A percentile compares a stretch with the other conserved stretches of the same genome.
Evolutionary conservation across 2,797 vertebrate genomes (phyloP).

Genomic region (Artibeus lituratus): DNA sequence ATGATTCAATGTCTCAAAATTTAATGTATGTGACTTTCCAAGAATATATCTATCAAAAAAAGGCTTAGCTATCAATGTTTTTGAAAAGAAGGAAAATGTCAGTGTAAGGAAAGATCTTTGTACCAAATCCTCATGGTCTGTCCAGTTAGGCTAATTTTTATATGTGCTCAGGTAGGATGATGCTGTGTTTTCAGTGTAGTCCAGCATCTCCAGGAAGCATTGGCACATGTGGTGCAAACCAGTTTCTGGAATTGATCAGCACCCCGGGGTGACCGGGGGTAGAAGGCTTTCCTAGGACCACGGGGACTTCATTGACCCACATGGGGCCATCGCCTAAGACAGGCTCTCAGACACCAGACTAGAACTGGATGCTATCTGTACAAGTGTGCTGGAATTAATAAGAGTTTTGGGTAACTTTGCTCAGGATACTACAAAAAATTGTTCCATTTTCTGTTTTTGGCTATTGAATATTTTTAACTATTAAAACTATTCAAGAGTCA

Average conservation of each 20-base stretch:
- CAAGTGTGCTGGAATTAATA: not conserved
- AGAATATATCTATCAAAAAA: not conserved
- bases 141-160: not conserved
- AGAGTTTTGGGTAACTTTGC: not conserved
- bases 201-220: not conserved
- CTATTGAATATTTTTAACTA: not conserved
- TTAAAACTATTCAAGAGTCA: conserved; percentile 37
- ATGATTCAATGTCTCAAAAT: not conserved
- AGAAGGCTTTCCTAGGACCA: not conserved
- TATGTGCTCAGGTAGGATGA: too few species aligned
- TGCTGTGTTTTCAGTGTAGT: not conserved
- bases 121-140: not conserved
- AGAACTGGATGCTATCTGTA: not conserved
- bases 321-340: not conserved
- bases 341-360: not conserved
- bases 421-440: not conserved
- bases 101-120: not conserved
- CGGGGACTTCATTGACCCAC: not conserved
- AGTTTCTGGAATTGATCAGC: not conserved
- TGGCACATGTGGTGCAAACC: not conserved
- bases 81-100: not conserved
- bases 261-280: not conserved
- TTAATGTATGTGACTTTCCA: not conserved
- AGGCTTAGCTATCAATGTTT: not conserved
- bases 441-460: conserved; percentile 15